Conservation (phyloP, 2,888 invertebrate species). For the Nymphalis c-album region DNA sequence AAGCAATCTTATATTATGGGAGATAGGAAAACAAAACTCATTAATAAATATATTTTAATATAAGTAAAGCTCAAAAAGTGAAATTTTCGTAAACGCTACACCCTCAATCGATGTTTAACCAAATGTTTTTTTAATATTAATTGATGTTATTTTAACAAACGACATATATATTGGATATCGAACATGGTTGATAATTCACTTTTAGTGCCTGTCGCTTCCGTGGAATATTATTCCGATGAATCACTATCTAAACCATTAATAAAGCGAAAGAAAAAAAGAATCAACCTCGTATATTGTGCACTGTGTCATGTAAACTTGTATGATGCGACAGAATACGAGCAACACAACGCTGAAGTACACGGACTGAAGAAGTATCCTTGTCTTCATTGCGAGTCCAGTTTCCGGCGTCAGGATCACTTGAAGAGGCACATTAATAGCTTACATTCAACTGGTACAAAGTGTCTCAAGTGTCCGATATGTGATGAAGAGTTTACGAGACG, state of each 20-base stretch:
- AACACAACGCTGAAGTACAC: slow-evolving; percentile 51
- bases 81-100: no score
- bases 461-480: slow-evolving; percentile 53
- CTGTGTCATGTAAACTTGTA: slow-evolving; percentile 52
- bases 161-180: neutral
- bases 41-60: no score
- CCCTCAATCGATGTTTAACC: no score
- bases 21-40: no score
- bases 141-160: no score
- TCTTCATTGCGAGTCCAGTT: slow-evolving; percentile 48
- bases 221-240: neutral
- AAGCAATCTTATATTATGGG: no score
- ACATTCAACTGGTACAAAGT: slow-evolving; percentile 44
- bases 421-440: slow-evolving; percentile 56
- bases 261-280: neutral
- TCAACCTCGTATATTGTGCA: slow-evolving; percentile 38
- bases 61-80: no score
- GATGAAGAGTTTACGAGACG: slow-evolving; percentile 48
- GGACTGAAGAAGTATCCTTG: slow-evolving; percentile 50
- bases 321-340: slow-evolving; percentile 46
- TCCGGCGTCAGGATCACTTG: slow-evolving; percentile 56
- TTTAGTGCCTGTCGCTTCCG: neutral
- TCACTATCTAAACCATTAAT: neutral
- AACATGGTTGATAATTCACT: neutral
- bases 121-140: no score